These are phyloP conservation scores for Ormyrus rosae DNA, from an alignment of 2,888 invertebrate species.

Conservation along the genomic window DNA sequence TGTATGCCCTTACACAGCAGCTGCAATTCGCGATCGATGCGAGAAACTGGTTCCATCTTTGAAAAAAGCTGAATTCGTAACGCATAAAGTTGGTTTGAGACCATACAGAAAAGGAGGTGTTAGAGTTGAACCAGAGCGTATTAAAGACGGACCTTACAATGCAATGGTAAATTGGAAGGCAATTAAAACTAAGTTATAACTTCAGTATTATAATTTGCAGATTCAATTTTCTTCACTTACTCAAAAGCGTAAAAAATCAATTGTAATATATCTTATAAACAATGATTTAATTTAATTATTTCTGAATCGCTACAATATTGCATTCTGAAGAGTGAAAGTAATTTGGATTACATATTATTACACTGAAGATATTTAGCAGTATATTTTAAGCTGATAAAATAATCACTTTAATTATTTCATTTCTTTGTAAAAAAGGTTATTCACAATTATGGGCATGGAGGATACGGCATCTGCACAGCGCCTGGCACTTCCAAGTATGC, in stretches of 20 bases:
- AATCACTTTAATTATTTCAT: constrained; percentile 37
- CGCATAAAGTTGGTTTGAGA: constrained; percentile 81
- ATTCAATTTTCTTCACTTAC: neutral
- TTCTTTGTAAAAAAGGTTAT: constrained; percentile 77
- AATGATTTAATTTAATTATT: neutral
- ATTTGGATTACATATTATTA: constrained; percentile 4
- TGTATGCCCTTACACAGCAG: constrained; percentile 84
- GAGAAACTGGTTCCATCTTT: constrained; percentile 84
- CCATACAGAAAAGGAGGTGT: constrained; percentile 86
- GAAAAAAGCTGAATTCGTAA: constrained; percentile 71
- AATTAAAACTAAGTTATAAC: constrained; percentile 8
- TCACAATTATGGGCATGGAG: constrained; percentile 97
- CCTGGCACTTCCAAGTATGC: constrained; percentile 92
- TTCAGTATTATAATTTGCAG: neutral
- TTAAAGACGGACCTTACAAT: constrained; percentile 59
- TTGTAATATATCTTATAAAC: too few relatives aligned
- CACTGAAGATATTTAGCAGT: neutral
- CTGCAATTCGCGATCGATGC: constrained; percentile 88
- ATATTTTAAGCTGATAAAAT: constrained; percentile 34
- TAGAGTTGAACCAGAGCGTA: constrained; percentile 83
- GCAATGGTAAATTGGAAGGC: constrained; percentile 61
- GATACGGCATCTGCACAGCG: constrained; percentile 92
- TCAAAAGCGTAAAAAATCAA: too few relatives aligned
- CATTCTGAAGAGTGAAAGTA: neutral
- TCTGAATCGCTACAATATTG: constrained; percentile 16